Conservation (phyloP, 2,888 invertebrate genomes). For the Dorcus parallelipipedus region DNA sequence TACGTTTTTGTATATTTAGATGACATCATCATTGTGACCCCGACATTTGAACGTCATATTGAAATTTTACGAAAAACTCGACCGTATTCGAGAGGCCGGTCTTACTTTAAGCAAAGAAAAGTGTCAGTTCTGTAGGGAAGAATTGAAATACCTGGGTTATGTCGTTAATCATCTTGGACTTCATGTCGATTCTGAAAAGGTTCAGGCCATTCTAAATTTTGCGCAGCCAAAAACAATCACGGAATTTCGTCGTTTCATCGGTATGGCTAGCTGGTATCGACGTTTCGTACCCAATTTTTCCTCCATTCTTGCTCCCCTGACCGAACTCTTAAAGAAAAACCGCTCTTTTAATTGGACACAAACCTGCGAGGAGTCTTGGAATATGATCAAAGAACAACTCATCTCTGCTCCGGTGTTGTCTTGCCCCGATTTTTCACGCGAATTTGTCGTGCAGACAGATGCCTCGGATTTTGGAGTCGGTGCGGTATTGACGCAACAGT, state of each 20-base stretch:
- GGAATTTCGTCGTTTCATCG: constrained; percentile 30
- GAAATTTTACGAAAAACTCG: too few species aligned
- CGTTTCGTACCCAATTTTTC: constrained; percentile 21
- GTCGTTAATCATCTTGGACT: constrained; percentile 24
- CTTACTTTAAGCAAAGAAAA: constrained; percentile 29
- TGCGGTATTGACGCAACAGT: too few species aligned
- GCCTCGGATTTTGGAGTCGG: too few species aligned
- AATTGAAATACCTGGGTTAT: constrained; percentile 33
- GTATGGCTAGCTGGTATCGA: constrained; percentile 34
- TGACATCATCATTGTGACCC: too few species aligned
- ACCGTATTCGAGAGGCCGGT: constrained; percentile 11
- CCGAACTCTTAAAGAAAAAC: constrained; percentile 13
- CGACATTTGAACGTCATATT: too few species aligned
- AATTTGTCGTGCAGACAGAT: too few species aligned
- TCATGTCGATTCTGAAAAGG: constrained; percentile 20
- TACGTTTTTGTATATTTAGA: too few species aligned
- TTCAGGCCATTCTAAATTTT: constrained; percentile 22
- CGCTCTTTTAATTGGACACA: constrained; percentile 20
- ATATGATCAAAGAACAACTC: constrained; percentile 18
- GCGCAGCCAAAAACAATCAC: constrained; percentile 24
- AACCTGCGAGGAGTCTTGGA: constrained; percentile 18
- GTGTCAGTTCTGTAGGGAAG: constrained; percentile 19
- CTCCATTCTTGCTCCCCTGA: constrained; percentile 13
- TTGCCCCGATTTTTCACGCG: constrained; percentile 23
- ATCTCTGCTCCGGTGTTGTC: constrained; percentile 23